Conservation (phyloP, 92 coral and sea anemone species). For the Parazoanthus darwini region DNA sequence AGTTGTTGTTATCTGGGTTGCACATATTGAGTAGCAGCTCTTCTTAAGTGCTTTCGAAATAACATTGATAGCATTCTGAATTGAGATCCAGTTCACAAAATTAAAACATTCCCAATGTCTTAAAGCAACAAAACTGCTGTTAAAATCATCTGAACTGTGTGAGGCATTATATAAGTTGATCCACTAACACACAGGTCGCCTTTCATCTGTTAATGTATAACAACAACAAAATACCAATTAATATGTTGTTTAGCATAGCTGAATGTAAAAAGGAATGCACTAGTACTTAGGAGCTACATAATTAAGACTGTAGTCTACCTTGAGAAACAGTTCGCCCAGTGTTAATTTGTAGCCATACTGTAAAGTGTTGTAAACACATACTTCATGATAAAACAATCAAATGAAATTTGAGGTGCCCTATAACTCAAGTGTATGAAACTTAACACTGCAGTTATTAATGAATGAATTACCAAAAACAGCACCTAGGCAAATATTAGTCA, state of each 20-base stretch:
- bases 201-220: not conserved
- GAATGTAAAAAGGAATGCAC: not conserved
- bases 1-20: not conserved
- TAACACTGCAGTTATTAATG: conserved; percentile 1
- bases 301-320: not conserved
- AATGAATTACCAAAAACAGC: not conserved
- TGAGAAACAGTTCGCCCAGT: not conserved
- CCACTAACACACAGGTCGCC: not conserved
- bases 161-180: not conserved
- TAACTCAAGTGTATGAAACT: conserved; percentile 14
- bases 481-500: not conserved
- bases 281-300: not conserved
- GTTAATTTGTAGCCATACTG: not conserved
- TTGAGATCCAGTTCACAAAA: not conserved
- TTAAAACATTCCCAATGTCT: not conserved
- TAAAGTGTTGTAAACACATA: not conserved
- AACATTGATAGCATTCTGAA: not conserved
- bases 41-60: too few species aligned
- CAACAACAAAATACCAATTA: not conserved
- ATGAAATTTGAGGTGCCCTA: conserved; percentile 11
- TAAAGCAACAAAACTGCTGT: not conserved
- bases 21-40: not conserved
- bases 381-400: not conserved
- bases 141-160: not conserved
- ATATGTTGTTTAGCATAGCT: not conserved